Evolutionary conservation across 2,888 invertebrate species (phyloP), one percentile per base, ranked within the genome.

Genomic region (Urechis unicinctus): DNA sequence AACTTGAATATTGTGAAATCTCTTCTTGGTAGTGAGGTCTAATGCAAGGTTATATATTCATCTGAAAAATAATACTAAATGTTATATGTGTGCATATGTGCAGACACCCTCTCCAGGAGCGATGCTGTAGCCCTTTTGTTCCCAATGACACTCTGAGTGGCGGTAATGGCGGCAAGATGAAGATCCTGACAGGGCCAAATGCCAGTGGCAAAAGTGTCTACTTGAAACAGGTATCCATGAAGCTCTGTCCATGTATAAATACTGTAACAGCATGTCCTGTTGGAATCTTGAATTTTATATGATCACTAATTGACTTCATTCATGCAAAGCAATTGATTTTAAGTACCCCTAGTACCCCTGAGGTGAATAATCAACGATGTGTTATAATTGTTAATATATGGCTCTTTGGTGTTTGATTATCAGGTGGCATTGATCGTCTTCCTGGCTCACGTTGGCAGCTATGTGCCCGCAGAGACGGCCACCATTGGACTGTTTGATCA

Each of bases 191-290:
- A 0, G 94, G 93, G 0, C 90, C 94, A 0, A 95, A 94, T 77
- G 86, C 89, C 1, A 88, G 90, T 69, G 95, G 95, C 2, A 96
- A 95, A 78, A 93, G 90, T 58, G 85, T 93, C 29, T 95, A 89
- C 75, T 81, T 95, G 70, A 93, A 92, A 78, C 91, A 92, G 80
- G 83, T 83, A 56, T 36, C n/a, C n/a, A 46, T 26, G 30, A 21
- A 29, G 17, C 24, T 6, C 21, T 9, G 9, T 36, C 36, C 36
- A 36, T 36, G 17, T 36, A 13, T 36, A 9, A 36, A 13, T 36
- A 36, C 36, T 31, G 21, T 45, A 45, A 17, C 9, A 36, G 13
- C 13, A 6, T 36, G 13, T 13, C 6, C 36, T 36, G 6, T 36
- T 6, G 13, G 36, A n/a, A n/a, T n/a, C n/a, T n/a, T n/a, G n/a